Percentiles rank a stretch among this genome's conserved stretches.
Conservation (phyloP, 2,888 invertebrate genomes). For the Onchidella celtica region DNA sequence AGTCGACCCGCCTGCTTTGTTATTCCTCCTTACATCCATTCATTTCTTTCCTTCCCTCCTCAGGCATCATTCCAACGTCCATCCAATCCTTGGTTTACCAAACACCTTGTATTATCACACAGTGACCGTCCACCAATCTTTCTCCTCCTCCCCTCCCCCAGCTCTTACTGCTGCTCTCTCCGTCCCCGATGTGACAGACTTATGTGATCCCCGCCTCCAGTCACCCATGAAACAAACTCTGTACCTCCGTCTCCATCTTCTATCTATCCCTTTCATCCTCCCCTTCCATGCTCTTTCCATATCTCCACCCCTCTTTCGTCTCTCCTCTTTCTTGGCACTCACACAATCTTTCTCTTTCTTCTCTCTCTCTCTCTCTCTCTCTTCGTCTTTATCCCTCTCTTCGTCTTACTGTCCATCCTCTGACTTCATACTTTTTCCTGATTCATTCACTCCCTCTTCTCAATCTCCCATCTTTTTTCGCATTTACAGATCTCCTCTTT, state of each 20-base stretch:
- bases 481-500: no score
- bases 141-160: background rate
- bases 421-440: background rate
- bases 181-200: no score
- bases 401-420: background rate
- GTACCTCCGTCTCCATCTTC: background rate
- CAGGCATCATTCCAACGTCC: background rate
- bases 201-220: no score
- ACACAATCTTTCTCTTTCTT: background rate
- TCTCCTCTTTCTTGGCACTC: background rate
- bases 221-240: no score
- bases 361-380: background rate
- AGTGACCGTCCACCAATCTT: no score
- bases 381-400: background rate
- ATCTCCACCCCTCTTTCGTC: background rate
- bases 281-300: background rate
- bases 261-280: background rate
- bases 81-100: no score
- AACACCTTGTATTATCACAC: no score
- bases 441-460: no score
- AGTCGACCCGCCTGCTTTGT: no score
- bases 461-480: no score
- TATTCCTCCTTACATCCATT: background rate
- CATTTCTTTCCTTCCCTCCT: background rate
- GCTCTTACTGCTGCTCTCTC: conserved; percentile 10